A percentile compares a stretch with the other conserved stretches of the same genome.
Conservation (phyloP, 2,797 vertebrate genomes). For the Pogoniulus pusillus region DNA sequence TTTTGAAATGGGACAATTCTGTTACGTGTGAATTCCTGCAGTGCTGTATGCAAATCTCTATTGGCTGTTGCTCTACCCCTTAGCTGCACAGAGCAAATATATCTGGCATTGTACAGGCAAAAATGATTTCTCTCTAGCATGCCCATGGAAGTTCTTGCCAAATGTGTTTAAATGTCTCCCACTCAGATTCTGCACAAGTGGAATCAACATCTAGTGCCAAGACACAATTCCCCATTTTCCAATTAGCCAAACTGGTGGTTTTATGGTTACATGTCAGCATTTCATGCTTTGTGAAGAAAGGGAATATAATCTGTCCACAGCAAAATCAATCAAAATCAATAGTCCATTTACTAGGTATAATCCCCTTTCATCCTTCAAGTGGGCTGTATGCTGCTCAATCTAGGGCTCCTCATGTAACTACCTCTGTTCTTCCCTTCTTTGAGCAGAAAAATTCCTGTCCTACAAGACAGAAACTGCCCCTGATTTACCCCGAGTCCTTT, state of each 20-base stretch:
- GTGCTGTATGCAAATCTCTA: neutral
- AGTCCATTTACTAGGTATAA: neutral
- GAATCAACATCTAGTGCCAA: neutral
- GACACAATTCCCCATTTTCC: neutral
- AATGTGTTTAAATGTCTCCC: neutral
- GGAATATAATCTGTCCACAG: neutral
- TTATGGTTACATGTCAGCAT: neutral
- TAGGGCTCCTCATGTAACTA: neutral
- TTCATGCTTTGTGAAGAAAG: neutral
- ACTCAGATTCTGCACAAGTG: neutral
- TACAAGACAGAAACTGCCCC: neutral
- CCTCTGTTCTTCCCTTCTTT: neutral
- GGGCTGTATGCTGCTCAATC: neutral
- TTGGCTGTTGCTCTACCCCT: neutral
- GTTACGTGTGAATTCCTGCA: fast-evolving
- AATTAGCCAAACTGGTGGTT: neutral
- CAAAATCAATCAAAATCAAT: neutral
- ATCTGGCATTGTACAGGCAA: fast-evolving
- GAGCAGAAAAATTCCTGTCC: neutral
- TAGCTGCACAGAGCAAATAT: neutral
- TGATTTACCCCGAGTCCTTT: neutral
- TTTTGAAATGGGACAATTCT: neutral
- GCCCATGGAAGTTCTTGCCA: neutral
- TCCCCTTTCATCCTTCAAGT: neutral
- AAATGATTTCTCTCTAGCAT: neutral